Conservation (phyloP, 2,797 vertebrate genomes). For the Sebastes oblongus region DNA sequence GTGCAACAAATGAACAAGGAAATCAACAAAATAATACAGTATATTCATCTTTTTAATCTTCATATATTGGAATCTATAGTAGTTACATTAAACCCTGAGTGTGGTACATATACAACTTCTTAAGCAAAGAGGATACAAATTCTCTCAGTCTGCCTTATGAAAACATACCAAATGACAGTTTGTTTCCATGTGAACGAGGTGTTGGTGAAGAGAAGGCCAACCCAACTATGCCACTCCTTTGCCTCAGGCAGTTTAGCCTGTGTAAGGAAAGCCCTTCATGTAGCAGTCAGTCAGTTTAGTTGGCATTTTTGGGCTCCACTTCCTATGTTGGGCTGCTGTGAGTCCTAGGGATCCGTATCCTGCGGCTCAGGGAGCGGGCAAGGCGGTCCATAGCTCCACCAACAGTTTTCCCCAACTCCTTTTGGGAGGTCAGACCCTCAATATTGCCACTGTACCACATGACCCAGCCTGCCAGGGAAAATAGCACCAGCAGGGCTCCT, state of each 20-base stretch:
- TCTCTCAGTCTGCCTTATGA: neutral
- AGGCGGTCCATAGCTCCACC: conserved; percentile 84
- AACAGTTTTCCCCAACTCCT: conserved; percentile 76
- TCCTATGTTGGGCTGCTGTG: conserved; percentile 67
- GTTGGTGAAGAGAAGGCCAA: neutral
- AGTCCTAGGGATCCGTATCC: conserved; percentile 66
- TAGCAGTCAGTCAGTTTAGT: neutral
- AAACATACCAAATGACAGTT: neutral
- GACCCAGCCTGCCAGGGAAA: conserved; percentile 90
- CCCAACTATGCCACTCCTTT: neutral
- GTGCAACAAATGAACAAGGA: neutral
- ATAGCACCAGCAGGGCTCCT: conserved; percentile 86
- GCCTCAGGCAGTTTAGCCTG: conserved; percentile 4
- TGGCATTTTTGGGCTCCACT: neutral
- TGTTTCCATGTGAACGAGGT: neutral
- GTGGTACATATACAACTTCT: neutral
- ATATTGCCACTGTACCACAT: conserved; percentile 96
- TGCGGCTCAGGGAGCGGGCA: conserved; percentile 85
- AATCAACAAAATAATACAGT: neutral
- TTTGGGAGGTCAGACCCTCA: conserved; percentile 84
- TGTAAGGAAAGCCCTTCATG: neutral
- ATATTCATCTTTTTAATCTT: conserved; percentile 11
- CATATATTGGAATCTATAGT: neutral
- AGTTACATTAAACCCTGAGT: neutral
- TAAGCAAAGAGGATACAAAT: neutral